Evolutionary conservation across 2,113 vertebrate species (phyloP).

Genomic region (Trachemys scripta): DNA sequence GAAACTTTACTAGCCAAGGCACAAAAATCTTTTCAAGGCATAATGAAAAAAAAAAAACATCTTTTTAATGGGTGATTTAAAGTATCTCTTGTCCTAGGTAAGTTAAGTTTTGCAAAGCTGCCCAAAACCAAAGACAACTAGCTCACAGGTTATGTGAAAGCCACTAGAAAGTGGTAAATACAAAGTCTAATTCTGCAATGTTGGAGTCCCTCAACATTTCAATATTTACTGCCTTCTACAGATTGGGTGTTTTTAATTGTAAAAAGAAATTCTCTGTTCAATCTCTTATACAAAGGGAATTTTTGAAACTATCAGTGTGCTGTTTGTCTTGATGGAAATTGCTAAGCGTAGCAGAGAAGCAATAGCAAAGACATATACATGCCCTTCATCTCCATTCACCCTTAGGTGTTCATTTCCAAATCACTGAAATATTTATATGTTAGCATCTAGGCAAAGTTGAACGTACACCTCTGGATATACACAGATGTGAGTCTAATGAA

Average conservation of each 20-base stretch:
- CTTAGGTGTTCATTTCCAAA: background rate
- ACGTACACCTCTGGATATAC: background rate
- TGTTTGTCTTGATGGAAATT: background rate
- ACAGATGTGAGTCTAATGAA: background rate
- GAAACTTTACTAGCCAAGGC: too few relatives aligned
- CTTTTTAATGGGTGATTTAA: too few relatives aligned
- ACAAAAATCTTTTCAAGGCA: too few relatives aligned
- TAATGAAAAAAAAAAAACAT: too few relatives aligned
- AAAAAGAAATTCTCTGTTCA: background rate
- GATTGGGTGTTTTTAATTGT: too few relatives aligned
- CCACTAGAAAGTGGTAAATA: fast-evolving
- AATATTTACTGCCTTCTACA: background rate
- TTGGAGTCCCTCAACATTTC: background rate
- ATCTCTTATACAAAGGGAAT: background rate
- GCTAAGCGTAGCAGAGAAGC: background rate
- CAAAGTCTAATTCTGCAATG: background rate
- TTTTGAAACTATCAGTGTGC: background rate
- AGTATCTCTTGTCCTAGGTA: too few relatives aligned
- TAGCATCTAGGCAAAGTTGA: background rate
- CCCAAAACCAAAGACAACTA: background rate
- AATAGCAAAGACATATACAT: background rate
- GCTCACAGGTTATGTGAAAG: background rate
- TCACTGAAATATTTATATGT: background rate
- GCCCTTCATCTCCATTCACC: background rate
- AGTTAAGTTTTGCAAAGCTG: background rate